A percentile compares a stretch with the other conserved stretches of the same genome.
Conservation (phyloP, 2,888 invertebrate genomes). For the Dione vanillae region DNA sequence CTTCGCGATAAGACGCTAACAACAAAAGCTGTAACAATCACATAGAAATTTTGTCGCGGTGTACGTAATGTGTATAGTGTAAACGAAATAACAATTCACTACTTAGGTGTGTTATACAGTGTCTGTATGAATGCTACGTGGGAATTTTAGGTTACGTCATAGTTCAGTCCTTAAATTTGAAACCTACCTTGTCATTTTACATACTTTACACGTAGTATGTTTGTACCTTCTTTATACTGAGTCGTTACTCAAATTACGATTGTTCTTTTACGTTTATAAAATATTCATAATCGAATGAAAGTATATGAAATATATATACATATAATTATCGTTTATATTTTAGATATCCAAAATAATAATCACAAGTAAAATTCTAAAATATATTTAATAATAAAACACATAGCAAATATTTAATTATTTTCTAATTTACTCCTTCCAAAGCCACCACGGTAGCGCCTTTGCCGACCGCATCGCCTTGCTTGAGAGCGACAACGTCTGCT, state of each 20-base stretch:
- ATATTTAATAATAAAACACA: conserved; percentile 18
- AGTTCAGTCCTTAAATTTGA: background rate
- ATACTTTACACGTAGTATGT: background rate
- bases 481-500: conserved; percentile 86
- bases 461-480: conserved; percentile 91
- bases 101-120: too few relatives aligned
- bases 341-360: background rate
- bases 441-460: conserved; percentile 88
- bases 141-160: background rate
- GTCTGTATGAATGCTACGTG: too few relatives aligned
- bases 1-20: background rate
- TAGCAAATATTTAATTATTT: background rate
- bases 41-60: background rate
- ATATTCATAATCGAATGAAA: background rate
- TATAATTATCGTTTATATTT: background rate
- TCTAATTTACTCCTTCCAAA: conserved; percentile 73
- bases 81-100: background rate
- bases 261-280: background rate
- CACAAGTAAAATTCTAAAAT: background rate
- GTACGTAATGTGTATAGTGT: background rate
- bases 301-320: too few relatives aligned
- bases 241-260: background rate
- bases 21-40: background rate
- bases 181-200: background rate
- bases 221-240: background rate